phyloP scores from a whole-genome alignment of 2,888 invertebrate genomes.

The Dasypogon diadema region DNA sequence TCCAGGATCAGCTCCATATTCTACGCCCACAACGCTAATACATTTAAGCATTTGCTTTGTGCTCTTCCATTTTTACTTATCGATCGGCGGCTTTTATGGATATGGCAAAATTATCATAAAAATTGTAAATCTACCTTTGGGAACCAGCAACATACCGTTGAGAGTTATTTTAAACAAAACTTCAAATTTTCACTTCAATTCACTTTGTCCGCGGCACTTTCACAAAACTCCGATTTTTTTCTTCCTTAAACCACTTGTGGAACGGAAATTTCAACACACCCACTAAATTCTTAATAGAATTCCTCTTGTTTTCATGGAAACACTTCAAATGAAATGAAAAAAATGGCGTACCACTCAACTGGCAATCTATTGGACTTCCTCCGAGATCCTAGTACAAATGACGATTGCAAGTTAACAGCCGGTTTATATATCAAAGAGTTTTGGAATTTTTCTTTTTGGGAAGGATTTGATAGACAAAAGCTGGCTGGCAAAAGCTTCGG shows the following conservation, averaged over 20 bases:
- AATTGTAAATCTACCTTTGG: background rate
- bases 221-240: background rate
- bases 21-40: too few species aligned
- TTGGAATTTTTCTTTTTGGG: constrained; percentile 12
- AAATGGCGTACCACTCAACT: background rate
- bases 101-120: background rate
- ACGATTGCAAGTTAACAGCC: constrained; percentile 32
- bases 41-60: too few species aligned
- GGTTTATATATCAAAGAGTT: constrained; percentile 38
- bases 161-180: background rate
- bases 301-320: background rate
- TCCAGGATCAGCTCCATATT: background rate
- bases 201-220: background rate
- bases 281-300: background rate
- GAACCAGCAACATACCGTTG: background rate
- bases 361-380: background rate
- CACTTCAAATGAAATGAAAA: background rate
- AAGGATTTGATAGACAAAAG: constrained; percentile 21
- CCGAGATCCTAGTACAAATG: constrained; percentile 23
- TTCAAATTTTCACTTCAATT: constrained; percentile 4
- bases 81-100: constrained; percentile 8
- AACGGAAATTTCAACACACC: background rate
- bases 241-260: constrained; percentile 8
- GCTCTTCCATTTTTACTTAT: background rate
- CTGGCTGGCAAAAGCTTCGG: constrained; percentile 2